Evolutionary conservation across 2,888 invertebrate species (phyloP).

Genomic region (Coenonympha glycerion): DNA sequence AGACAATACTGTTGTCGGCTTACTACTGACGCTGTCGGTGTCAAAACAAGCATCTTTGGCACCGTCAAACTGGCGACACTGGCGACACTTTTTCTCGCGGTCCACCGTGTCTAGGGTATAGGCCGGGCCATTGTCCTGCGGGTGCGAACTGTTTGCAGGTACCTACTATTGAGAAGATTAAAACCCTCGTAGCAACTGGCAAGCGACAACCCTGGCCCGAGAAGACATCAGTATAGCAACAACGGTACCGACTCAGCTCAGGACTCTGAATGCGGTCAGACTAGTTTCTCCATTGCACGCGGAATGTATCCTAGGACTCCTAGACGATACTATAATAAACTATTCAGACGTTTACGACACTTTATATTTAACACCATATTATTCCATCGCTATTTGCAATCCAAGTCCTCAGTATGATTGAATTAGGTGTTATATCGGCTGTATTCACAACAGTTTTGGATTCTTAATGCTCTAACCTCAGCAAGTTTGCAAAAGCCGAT

Average conservation of each 20-base stretch:
- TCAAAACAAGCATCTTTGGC: too few species aligned
- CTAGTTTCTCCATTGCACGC: slow-evolving; percentile 61
- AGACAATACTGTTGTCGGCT: too few species aligned
- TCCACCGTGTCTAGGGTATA: too few species aligned
- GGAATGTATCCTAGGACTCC: slow-evolving; percentile 69
- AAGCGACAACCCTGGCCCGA: slow-evolving; percentile 36
- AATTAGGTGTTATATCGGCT: too few species aligned
- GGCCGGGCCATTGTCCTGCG: slow-evolving; percentile 36
- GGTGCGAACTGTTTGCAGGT: too few species aligned
- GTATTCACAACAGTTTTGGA: too few species aligned
- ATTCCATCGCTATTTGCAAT: slow-evolving; percentile 2
- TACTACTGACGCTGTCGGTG: too few species aligned
- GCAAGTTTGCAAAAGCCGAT: slow-evolving; percentile 13
- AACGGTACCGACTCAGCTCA: slow-evolving; percentile 57
- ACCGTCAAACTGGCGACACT: too few species aligned
- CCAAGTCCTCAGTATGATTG: not conserved
- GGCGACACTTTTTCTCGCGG: too few species aligned
- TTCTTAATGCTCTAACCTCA: slow-evolving; percentile 10
- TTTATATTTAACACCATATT: slow-evolving; percentile 7
- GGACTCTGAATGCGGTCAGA: slow-evolving; percentile 63
- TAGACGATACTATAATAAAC: slow-evolving; percentile 36
- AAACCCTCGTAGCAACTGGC: not conserved
- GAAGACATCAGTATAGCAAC: slow-evolving; percentile 41
- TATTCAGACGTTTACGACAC: slow-evolving; percentile 24
- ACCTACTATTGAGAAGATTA: not conserved